Evolutionary conservation across 2,888 invertebrate species (phyloP), one percentile per base, ranked within the genome.

Genomic region (Copidosoma aretas): DNA sequence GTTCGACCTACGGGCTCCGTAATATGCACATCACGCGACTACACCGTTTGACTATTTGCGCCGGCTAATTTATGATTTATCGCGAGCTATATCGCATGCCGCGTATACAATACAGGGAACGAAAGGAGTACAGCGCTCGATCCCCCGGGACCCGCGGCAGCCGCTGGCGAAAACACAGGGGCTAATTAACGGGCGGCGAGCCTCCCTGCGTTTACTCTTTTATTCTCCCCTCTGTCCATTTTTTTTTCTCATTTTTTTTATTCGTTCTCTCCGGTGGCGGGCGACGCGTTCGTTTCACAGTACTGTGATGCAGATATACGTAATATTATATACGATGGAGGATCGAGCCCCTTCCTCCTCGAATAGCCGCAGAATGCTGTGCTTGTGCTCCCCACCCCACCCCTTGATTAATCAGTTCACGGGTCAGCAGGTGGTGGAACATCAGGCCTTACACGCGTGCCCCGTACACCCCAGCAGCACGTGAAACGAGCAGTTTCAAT

Each of bases 121-220:
- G n/a, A n/a, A n/a, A n/a, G n/a, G n/a, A n/a, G n/a, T n/a, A 32
- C 32, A 32, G 4, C 4, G 32, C 32, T 32, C 8, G 4, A 8
- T 32, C 32, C 32, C 32, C 32, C 39, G 21, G 57, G 12, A 43
- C 24, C n/a, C 12, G 15, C 22, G 22, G 60, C 32, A 43, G 57
- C 15, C 21, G 15, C n/a, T n/a, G 60, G 61, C 64, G 60, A 71
- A 68, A 68, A 67, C 68, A 71, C 60, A 46, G 57, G 19, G 59
- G 68, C 65, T 71, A 71, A 71, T 71, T 71, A 71, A 71, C 68
- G 71, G 41, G 41, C 15, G 12, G 12, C 24, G 25, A 51, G n/a
- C 60, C 32, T 60, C n/a, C 32, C 19, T 8, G 17, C 57, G 57
- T 19, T 15, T 24, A 5, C 57, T 19, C 39, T n/a, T 19, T 57